Base-by-base conservation (phyloP, 2,113 vertebrate species). In the Esox niger region DNA sequence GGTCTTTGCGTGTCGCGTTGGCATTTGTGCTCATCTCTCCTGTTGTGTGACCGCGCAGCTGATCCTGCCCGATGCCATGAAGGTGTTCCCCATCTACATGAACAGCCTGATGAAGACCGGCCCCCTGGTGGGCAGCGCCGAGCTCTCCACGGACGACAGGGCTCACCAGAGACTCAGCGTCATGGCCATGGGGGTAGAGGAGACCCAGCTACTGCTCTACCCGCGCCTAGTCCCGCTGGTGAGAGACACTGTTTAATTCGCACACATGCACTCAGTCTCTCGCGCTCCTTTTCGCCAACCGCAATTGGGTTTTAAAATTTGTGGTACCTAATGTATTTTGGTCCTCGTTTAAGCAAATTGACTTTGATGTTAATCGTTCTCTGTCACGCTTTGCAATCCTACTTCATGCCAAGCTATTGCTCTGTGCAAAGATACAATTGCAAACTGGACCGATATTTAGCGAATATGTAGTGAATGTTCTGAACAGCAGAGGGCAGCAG, bases 1-100 rank as follows among this genome's bases (percentile, higher is more conserved):
- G n/a, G n/a, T n/a, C n/a, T n/a, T n/a, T n/a, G n/a, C n/a, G n/a
- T n/a, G n/a, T n/a, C n/a, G n/a, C n/a, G n/a, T n/a, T n/a, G n/a
- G n/a, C n/a, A n/a, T n/a, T n/a, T n/a, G n/a, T n/a, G 38, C 13
- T 43, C 15, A 4, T 43, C 15, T 43, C 38, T 43, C 38, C 38
- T 4, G 11, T 4, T 11, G 21, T 57, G 29, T n/a, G 71, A 27
- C 43, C 61, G 43, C 75, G 21, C 69, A 99, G 97, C 93, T 99
- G 70, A 95, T 99, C 69, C 90, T 99, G 33, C 96, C 97, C 0
- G 95, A 98, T 3, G 88, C 95, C 4, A 99, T 98, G 97, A 99
- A 98, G 79, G 92, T 98, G 69, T 89, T 99, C 32, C 96, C 96
- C 0, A 92, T 95, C 47, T 98, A 99, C 86, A 91, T 99, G 88